A percentile compares a stretch with the other conserved stretches of the same genome.
Conservation (phyloP, 2,797 vertebrate genomes). For the Schizopygopsis malacanthus region DNA sequence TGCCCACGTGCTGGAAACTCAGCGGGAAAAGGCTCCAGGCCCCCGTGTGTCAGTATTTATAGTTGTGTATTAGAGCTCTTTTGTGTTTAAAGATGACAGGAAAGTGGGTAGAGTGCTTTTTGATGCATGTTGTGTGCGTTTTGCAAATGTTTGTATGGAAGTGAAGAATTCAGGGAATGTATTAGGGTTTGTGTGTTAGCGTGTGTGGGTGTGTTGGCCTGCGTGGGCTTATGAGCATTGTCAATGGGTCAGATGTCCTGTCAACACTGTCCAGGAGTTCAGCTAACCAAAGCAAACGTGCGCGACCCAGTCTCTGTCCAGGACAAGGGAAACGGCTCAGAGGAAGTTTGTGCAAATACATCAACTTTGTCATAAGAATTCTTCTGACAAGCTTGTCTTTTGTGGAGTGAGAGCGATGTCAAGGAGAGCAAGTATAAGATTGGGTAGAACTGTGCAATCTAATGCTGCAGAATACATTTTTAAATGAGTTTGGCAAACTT, state of each 20-base stretch:
- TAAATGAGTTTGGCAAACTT: no score
- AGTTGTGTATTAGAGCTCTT: constrained; percentile 74
- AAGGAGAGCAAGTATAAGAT: not conserved
- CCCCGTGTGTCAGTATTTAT: constrained; percentile 78
- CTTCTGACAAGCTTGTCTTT: not conserved
- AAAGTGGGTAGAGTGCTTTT: constrained; percentile 65
- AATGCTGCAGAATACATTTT: constrained; percentile 1
- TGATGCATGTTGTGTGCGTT: constrained; percentile 41
- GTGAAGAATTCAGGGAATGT: constrained; percentile 42
- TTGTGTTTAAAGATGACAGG: constrained; percentile 77
- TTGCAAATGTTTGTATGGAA: constrained; percentile 30
- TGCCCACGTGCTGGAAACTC: constrained; percentile 80
- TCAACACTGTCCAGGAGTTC: constrained; percentile 69
- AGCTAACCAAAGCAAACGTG: constrained; percentile 67
- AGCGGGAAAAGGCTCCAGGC: constrained; percentile 75
- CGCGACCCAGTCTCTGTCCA: constrained; percentile 68
- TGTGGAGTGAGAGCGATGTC: not conserved
- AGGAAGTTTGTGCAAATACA: constrained; percentile 69
- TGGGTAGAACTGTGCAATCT: not conserved
- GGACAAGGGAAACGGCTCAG: constrained; percentile 71
- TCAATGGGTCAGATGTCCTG: constrained; percentile 64
- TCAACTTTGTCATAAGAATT: constrained; percentile 54
- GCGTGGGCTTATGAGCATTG: constrained; percentile 58
- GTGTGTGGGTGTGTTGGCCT: constrained; percentile 63
- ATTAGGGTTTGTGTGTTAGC: constrained; percentile 39